Conservation (phyloP, 2,113 vertebrate species). For the Eurystomus gularis region DNA sequence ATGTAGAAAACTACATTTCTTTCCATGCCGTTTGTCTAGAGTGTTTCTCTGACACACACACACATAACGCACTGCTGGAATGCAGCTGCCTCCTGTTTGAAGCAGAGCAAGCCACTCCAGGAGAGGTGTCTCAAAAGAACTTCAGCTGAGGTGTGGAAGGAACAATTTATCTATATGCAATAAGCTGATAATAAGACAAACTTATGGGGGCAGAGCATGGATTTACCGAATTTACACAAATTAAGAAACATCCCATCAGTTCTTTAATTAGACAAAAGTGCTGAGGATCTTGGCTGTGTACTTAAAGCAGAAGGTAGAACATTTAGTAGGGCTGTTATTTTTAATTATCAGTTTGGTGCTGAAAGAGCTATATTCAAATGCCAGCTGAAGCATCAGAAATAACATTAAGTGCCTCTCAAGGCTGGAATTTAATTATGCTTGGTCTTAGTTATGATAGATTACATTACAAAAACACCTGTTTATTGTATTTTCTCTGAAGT, state of each 20-base stretch:
- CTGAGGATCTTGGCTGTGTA: background rate
- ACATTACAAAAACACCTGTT: background rate
- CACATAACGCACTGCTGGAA: background rate
- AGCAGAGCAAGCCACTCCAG: background rate
- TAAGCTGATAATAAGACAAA: background rate
- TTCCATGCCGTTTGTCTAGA: background rate
- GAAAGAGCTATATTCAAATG: constrained; percentile 9
- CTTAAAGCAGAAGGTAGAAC: constrained; percentile 15
- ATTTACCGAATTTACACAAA: background rate
- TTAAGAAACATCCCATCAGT: background rate
- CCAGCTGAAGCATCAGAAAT: constrained; percentile 17
- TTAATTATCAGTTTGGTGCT: constrained; percentile 16
- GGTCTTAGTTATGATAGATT: constrained; percentile 14
- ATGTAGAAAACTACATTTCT: background rate
- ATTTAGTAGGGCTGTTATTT: constrained; percentile 35
- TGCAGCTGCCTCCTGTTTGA: accelerated
- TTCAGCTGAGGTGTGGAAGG: background rate
- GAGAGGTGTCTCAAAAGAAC: background rate
- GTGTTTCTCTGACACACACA: background rate
- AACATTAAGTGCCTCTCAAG: background rate
- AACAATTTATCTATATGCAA: background rate
- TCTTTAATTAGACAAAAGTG: background rate
- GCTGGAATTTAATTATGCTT: constrained; percentile 14
- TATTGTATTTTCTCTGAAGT: background rate
- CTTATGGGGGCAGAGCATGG: background rate